A percentile compares a stretch with the other conserved stretches of the same genome.
phyloP scores from a whole-genome alignment of 2,797 vertebrate species.

The Hephaestus fuliginosus region DNA sequence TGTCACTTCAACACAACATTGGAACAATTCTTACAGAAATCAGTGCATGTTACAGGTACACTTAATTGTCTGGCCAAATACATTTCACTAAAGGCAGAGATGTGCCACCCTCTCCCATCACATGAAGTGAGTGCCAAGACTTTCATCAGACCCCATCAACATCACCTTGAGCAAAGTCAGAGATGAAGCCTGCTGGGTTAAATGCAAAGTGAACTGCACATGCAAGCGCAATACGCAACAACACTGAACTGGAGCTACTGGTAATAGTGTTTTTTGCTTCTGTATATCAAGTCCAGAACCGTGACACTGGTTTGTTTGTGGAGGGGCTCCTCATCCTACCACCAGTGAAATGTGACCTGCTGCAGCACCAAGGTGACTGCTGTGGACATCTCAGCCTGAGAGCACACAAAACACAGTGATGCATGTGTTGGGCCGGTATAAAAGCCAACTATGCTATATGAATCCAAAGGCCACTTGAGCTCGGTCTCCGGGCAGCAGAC shows the following conservation, averaged over 20 bases:
- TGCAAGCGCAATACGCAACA: slow-evolving; percentile 3
- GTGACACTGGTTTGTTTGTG: neutral
- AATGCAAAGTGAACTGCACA: slow-evolving; percentile 8
- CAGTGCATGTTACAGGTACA: neutral
- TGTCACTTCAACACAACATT: neutral
- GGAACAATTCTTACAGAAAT: neutral
- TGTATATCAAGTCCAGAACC: neutral
- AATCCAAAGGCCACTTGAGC: neutral
- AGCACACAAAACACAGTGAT: neutral
- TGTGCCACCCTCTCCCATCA: neutral
- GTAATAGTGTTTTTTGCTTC: neutral
- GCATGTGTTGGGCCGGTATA: neutral
- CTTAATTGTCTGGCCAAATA: neutral
- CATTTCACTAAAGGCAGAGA: neutral
- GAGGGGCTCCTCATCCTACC: neutral
- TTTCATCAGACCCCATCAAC: neutral
- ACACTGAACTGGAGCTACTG: neutral
- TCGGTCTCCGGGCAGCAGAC: slow-evolving; percentile 15
- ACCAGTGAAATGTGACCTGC: neutral
- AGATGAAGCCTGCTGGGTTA: slow-evolving; percentile 23
- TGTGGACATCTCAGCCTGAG: slow-evolving; percentile 3
- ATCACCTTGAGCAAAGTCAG: slow-evolving; percentile 77
- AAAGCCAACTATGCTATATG: neutral
- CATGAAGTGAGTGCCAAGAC: slow-evolving; percentile 13
- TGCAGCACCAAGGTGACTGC: slow-evolving; percentile 69